Conservation (phyloP, 2,888 invertebrate genomes). For the Orthosia cruda region DNA sequence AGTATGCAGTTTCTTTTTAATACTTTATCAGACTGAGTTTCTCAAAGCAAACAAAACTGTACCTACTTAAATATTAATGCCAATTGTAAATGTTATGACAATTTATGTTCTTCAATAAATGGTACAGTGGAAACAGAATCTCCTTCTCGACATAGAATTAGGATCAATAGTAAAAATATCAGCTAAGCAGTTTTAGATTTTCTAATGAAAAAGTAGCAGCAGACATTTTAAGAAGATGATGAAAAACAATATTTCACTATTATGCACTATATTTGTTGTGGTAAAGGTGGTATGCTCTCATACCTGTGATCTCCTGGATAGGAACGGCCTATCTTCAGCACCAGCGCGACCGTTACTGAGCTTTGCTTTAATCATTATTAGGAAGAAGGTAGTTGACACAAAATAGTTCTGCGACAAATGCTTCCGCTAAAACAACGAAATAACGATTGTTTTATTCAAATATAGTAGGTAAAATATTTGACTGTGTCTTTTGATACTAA, state of each 20-base stretch:
- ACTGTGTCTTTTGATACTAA: too few relatives aligned
- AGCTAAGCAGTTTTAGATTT: background rate
- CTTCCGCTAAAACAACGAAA: background rate
- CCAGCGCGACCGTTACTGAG: background rate
- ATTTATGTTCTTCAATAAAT: too few relatives aligned
- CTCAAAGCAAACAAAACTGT: too few relatives aligned
- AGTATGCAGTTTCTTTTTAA: too few relatives aligned
- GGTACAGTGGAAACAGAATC: too few relatives aligned
- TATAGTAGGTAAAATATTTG: too few relatives aligned
- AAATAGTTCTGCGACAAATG: background rate
- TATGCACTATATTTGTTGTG: background rate
- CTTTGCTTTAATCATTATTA: background rate
- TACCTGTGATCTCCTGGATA: constrained; percentile 14
- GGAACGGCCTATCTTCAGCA: constrained; percentile 3
- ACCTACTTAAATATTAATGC: too few relatives aligned
- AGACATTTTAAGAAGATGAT: too few relatives aligned
- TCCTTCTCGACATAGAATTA: too few relatives aligned
- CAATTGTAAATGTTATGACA: too few relatives aligned
- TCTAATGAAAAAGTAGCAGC: background rate
- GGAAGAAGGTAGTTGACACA: background rate
- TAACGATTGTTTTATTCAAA: background rate
- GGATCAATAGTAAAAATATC: background rate
- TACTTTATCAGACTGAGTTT: too few relatives aligned
- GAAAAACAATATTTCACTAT: background rate
- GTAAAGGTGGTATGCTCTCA: background rate